Conservation (phyloP, 2,797 vertebrate species). For the Sebastes minor region DNA sequence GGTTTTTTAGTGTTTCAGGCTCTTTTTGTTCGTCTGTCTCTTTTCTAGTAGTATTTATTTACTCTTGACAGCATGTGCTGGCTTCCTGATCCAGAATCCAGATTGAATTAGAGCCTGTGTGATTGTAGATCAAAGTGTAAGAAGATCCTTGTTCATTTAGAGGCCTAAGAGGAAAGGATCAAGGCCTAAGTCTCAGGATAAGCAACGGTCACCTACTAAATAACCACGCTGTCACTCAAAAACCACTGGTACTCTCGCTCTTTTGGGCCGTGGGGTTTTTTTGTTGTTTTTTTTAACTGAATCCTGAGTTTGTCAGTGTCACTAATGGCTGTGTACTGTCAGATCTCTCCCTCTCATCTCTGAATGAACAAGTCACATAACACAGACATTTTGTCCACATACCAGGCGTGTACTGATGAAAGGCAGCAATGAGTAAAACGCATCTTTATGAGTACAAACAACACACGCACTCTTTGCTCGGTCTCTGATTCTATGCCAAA, state of each 20-base stretch:
- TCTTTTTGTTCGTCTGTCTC: conserved; percentile 38
- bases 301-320: conserved; percentile 19
- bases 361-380: conserved; percentile 26
- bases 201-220: conserved; percentile 72
- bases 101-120: conserved; percentile 59
- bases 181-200: conserved; percentile 68
- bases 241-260: background rate
- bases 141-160: conserved; percentile 58
- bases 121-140: conserved; percentile 71
- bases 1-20: conserved; percentile 29
- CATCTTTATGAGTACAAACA: conserved; percentile 20
- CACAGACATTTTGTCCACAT: conserved; percentile 9
- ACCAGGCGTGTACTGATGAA: conserved; percentile 28
- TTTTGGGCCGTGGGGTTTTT: conserved; percentile 2
- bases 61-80: conserved; percentile 58
- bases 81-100: conserved; percentile 62
- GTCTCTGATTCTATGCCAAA: conserved; percentile 18
- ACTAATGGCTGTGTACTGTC: conserved; percentile 4
- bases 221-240: conserved; percentile 65
- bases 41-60: conserved; percentile 65
- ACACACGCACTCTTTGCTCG: background rate
- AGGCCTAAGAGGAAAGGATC: conserved; percentile 61
- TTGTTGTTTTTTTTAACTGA: background rate
- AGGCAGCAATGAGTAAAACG: conserved; percentile 21
- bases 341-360: conserved; percentile 5